Percentiles rank a stretch among this genome's conserved stretches.
phyloP scores from a whole-genome alignment of 2,888 invertebrate species.

The Erpobdella octoculata region DNA sequence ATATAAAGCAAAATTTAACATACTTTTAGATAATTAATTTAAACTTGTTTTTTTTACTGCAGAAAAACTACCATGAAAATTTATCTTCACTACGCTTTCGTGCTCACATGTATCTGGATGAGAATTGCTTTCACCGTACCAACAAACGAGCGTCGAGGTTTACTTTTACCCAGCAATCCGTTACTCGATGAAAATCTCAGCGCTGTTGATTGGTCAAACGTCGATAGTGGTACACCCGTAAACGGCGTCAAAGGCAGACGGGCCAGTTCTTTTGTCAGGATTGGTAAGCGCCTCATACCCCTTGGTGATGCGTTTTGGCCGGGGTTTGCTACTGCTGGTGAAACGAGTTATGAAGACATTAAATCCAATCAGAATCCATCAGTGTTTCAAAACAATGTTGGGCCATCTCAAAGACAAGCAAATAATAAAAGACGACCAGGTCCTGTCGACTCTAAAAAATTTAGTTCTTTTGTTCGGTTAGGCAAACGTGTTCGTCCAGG shows the following conservation, averaged over 20 bases:
- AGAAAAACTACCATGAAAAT: no score
- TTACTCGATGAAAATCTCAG: not conserved
- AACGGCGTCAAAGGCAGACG: not conserved
- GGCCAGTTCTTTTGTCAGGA: conserved; percentile 8
- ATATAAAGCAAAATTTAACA: no score
- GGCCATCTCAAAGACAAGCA: not conserved
- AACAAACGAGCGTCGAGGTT: not conserved
- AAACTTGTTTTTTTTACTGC: no score
- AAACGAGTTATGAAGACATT: not conserved
- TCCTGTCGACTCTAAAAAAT: not conserved
- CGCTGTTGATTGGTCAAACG: not conserved
- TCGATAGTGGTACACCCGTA: not conserved
- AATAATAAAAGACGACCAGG: not conserved
- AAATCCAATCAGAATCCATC: no score
- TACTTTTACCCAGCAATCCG: not conserved
- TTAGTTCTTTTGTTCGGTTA: not conserved
- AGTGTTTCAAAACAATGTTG: not conserved
- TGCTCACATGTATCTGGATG: not conserved
- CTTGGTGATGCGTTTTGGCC: not conserved
- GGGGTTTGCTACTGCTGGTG: not conserved
- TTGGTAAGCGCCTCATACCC: not conserved
- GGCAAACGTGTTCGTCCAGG: no score
- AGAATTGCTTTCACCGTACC: not conserved
- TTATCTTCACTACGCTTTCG: no score
- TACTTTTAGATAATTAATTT: no score